Evolutionary conservation across 2,888 invertebrate genomes (phyloP), one percentile per base, ranked within the genome.

Genomic region (Chalcis sispes): DNA sequence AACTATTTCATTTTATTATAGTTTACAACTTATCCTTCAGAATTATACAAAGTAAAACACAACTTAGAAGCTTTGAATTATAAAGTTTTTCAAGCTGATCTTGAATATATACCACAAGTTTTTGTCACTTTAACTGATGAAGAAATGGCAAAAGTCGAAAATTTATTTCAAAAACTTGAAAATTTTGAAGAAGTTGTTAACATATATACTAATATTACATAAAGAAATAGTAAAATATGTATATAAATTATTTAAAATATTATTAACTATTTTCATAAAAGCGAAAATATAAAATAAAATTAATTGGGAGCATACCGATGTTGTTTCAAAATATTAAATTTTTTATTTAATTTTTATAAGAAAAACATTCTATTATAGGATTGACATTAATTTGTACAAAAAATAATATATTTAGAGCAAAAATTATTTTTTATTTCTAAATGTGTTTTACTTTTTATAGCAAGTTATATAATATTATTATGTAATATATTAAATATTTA

Each of bases 101-200:
- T 91, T 8, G 89, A 90, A 77, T 92, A 89, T 83, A 79, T 90
- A 36, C 91, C 93, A 0, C 75, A 87, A 71, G 85, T 82, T 32
- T 81, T 82, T 8, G 89, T 92, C 7, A 81, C 88, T 62, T 80
- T 94, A n/a, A 86, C 77, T 10, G 91, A 91, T 2, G 85, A 87
- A 0, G 91, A 93, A 2, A 82, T 91, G 70, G 87, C 90, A 72
- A 64, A 80, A 0, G 89, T 91, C 77, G 82, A 89, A 20, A 88
- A 84, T 62, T 87, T 94, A 58, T 88, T 89, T 74, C 88, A 90
- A 20, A 92, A 90, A 84, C 80, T 94, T 10, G 89, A 90, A 64
- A 87, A 85, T n/a, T 65, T 92, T 15, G 90, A 91, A 0, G 93
- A 93, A 70, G 89, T 94, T 72, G 89, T 91, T 59, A 90, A 89